Evolutionary conservation across 2,113 vertebrate genomes (phyloP).

Genomic region (Pseudorhombus dupliciocellatus): DNA sequence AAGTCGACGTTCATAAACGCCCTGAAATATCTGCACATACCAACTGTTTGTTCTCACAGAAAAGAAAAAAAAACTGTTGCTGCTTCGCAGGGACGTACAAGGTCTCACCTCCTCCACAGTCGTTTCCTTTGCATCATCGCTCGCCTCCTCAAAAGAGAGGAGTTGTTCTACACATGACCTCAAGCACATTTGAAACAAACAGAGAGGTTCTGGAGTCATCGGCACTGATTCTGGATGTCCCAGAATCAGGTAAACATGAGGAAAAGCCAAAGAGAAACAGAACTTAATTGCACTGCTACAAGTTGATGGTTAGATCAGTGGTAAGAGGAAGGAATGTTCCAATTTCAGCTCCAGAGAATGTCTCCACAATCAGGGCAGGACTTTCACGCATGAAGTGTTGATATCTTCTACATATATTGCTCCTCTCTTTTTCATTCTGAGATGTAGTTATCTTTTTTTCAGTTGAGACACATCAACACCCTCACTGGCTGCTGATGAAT

Average conservation of each 20-base stretch:
- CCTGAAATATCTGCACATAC: background rate
- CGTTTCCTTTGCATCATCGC: slow-evolving; percentile 19
- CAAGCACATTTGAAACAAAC: background rate
- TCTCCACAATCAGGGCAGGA: too few relatives aligned
- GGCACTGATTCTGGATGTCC: background rate
- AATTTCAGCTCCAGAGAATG: background rate
- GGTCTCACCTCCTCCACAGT: slow-evolving; percentile 42
- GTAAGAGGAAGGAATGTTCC: background rate
- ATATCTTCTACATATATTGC: too few relatives aligned
- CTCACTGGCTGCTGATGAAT: too few relatives aligned
- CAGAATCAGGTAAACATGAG: background rate
- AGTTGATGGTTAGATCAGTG: slow-evolving; percentile 29
- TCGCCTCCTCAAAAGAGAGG: background rate
- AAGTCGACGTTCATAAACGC: slow-evolving; percentile 21
- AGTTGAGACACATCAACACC: too few relatives aligned
- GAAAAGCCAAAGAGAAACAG: slow-evolving; percentile 13
- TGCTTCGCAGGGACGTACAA: slow-evolving; percentile 19
- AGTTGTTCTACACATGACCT: slow-evolving; percentile 16
- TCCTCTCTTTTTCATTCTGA: too few relatives aligned
- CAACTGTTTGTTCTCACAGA: background rate
- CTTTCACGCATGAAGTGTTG: too few relatives aligned
- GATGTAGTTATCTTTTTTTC: too few relatives aligned
- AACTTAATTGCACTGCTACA: slow-evolving; percentile 29
- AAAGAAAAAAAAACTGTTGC: background rate
- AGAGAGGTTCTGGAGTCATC: slow-evolving; percentile 8